These are phyloP conservation scores for Pterois miles DNA, from an alignment of 2,797 vertebrate genomes.

Conservation along the genomic window DNA sequence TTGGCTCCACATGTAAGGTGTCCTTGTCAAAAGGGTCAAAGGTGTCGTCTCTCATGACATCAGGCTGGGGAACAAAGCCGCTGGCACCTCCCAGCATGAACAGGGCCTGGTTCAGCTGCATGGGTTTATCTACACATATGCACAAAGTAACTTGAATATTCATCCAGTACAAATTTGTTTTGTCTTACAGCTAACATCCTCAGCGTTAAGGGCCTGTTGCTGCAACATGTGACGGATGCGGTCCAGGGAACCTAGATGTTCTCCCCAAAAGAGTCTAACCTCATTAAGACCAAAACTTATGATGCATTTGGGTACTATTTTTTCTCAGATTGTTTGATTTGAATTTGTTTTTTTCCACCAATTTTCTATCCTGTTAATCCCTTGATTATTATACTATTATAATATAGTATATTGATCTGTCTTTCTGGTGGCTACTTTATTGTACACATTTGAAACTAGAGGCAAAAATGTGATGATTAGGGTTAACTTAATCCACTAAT, in stretches of 20 bases:
- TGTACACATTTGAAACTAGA: background rate
- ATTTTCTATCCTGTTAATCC: background rate
- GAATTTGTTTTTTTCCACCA: too few relatives aligned
- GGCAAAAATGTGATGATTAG: background rate
- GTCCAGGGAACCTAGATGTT: background rate
- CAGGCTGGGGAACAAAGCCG: slow-evolving; percentile 92
- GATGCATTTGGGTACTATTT: background rate
- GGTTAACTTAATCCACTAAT: background rate
- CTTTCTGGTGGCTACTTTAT: background rate
- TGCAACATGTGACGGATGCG: background rate
- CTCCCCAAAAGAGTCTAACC: background rate
- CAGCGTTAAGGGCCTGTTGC: background rate
- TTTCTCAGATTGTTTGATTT: background rate
- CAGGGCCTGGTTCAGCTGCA: slow-evolving; percentile 98
- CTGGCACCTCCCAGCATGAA: slow-evolving; percentile 93
- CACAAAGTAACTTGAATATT: background rate
- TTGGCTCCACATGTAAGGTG: slow-evolving; percentile 87
- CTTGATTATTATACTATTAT: background rate
- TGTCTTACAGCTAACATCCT: background rate
- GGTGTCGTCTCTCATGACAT: slow-evolving; percentile 91
- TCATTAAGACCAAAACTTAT: background rate
- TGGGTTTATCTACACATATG: slow-evolving; percentile 92
- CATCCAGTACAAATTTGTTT: background rate
- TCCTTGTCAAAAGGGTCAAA: slow-evolving; percentile 96
- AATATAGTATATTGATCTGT: background rate